Evolutionary conservation across 2,797 vertebrate species (phyloP).

Genomic region (Sebastes diaconus): DNA sequence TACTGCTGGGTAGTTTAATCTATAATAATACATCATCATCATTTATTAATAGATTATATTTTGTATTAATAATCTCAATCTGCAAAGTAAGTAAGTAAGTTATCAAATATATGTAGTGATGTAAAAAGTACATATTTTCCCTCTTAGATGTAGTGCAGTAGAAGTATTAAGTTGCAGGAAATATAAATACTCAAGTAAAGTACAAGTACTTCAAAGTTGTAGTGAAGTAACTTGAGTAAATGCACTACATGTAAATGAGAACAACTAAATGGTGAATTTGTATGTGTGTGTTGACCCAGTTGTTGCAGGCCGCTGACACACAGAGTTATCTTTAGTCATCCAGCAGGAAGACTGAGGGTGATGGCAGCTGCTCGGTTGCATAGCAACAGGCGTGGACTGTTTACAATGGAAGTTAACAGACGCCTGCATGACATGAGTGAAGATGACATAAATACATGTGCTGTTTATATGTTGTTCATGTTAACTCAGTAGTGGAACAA

Average conservation of each 20-base stretch:
- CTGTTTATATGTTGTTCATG: not conserved
- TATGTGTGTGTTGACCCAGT: conserved; percentile 15
- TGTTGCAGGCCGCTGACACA: not conserved
- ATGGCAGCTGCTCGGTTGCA: conserved; percentile 40
- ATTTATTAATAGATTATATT: not conserved
- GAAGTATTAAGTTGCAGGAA: not conserved
- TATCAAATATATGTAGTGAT: not conserved
- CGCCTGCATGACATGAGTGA: not conserved
- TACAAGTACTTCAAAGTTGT: not conserved
- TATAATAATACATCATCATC: not conserved
- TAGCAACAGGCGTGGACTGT: conserved; percentile 30
- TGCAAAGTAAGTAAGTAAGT: not conserved
- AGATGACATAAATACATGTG: not conserved
- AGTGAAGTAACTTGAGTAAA: not conserved
- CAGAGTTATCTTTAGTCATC: conserved; percentile 37
- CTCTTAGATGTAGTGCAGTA: not conserved
- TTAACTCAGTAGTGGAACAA: not conserved
- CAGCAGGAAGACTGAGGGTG: conserved; percentile 16
- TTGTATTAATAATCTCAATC: not conserved
- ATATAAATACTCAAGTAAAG: not conserved
- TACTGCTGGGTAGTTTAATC: not conserved
- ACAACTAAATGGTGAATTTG: not conserved
- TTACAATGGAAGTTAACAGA: conserved; percentile 13
- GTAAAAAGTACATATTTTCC: not conserved
- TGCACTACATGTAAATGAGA: not conserved